Evolutionary conservation across 1,140 invertebrate genomes (phyloP).

Genomic region (Tetramorium alpestre): DNA sequence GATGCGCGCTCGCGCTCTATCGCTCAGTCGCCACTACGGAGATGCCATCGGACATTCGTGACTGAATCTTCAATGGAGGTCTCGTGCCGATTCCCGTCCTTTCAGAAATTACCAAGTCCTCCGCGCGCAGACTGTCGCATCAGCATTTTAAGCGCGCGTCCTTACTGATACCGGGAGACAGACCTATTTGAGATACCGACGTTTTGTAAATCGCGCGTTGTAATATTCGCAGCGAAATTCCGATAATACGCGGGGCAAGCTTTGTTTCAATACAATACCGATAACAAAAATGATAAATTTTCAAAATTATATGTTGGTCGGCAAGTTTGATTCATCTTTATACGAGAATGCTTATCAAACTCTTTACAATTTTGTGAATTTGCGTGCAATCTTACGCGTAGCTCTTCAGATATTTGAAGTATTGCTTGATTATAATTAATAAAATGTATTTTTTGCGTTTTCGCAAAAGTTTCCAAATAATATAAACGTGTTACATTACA

Average conservation of each 20-base stretch:
- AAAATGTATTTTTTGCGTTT: background rate
- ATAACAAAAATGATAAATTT: conserved; percentile 2
- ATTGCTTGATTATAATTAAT: background rate
- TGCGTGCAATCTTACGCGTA: too few relatives aligned
- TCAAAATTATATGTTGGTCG: background rate
- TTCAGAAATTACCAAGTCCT: conserved; percentile 74
- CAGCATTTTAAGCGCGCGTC: conserved; percentile 49
- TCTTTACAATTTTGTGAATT: background rate
- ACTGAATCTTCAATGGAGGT: conserved; percentile 65
- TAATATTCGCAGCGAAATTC: background rate
- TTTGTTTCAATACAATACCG: background rate
- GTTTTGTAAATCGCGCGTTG: background rate
- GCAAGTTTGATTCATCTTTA: background rate
- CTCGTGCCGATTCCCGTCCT: conserved; percentile 67
- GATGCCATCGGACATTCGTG: conserved; percentile 71
- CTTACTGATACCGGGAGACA: conserved; percentile 16
- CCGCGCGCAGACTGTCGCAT: conserved; percentile 26
- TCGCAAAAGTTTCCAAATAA: background rate
- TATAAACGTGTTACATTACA: background rate
- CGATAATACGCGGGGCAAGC: too few relatives aligned
- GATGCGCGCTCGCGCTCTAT: conserved; percentile 2
- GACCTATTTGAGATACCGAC: conserved; percentile 35
- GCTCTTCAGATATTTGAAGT: background rate
- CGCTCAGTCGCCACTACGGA: conserved; percentile 36
- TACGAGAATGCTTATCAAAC: background rate